Evolutionary conservation across 2,113 vertebrate genomes (phyloP), one percentile per base, ranked within the genome.

Genomic region (Gorsachius goisagi): DNA sequence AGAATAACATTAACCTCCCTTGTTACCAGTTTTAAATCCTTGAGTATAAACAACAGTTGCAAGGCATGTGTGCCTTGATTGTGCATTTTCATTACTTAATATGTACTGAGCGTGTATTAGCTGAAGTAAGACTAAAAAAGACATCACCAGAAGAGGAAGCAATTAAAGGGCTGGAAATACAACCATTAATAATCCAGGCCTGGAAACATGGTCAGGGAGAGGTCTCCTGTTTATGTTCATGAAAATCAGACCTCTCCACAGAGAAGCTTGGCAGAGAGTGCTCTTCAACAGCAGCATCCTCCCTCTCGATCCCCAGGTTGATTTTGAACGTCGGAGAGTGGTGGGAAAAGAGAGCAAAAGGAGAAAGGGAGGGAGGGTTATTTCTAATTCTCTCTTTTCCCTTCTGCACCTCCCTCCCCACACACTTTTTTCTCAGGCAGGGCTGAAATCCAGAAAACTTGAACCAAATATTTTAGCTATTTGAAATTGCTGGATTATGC

Each of bases 1-100:
- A 96, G 97, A 98, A 97, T 96, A 97, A 97, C 89, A 90, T 98
- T 97, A 98, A 95, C 95, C 95, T 98, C 71, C 88, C 95, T 92
- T 80, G 92, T 94, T 97, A 94, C 94, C 91, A 68, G 97, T 95
- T 97, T 97, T 96, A 96, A 94, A 98, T 97, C 91, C 86, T 88
- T 88, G 85, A 89, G 66, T 90, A 90, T 90, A 94, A 98, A 92
- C 97, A 95, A 95, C 91, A 96, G 88, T 97, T 81, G 90, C 62
- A 47, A 95, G 72, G 66, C 83, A 50, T 32, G 67, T 95, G 92
- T 94, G 64, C 28, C n/a, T 69, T 81, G 80, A 95, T 89, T 90
- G 83, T 95, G 87, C 94, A 89, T 97, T 97, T 97, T 97, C 96
- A 79, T 97, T 95, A 82, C 86, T 96, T 97, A 84, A 64, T 87